Evolutionary conservation across 2,797 vertebrate genomes (phyloP).

Genomic region (Pseudochirops cupreus): DNA sequence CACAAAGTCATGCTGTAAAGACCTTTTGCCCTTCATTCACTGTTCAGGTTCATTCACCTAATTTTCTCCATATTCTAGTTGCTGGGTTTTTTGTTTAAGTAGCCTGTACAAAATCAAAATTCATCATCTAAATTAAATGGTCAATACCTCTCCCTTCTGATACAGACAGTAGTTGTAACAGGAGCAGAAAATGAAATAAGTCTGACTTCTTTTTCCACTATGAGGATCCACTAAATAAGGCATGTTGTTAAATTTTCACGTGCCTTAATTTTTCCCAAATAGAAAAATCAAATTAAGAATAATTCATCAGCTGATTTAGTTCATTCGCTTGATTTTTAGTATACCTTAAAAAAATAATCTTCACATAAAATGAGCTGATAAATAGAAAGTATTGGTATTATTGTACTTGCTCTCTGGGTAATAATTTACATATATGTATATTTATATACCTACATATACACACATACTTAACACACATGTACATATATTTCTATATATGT

Average conservation of each 20-base stretch:
- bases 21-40: slow-evolving; percentile 53
- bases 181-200: background rate
- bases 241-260: slow-evolving; percentile 9
- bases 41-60: slow-evolving; percentile 64
- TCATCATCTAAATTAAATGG: slow-evolving; percentile 50
- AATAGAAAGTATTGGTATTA: slow-evolving; percentile 12
- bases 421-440: background rate
- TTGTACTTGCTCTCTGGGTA: background rate
- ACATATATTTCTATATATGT: background rate
- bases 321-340: slow-evolving; percentile 46
- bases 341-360: slow-evolving; percentile 35
- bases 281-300: slow-evolving; percentile 44
- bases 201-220: slow-evolving; percentile 16
- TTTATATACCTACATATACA: background rate
- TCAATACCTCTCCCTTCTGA: slow-evolving; percentile 16
- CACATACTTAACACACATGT: background rate
- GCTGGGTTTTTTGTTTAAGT: slow-evolving; percentile 16
- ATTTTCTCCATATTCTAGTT: slow-evolving; percentile 30
- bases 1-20: slow-evolving; percentile 34
- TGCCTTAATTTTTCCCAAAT: slow-evolving; percentile 12
- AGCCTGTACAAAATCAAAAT: slow-evolving; percentile 62
- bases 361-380: slow-evolving; percentile 5
- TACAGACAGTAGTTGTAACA: background rate
- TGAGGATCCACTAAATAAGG: slow-evolving; percentile 34
- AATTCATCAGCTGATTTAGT: slow-evolving; percentile 42